These are phyloP conservation scores for Cryptus viduatorius DNA, from an alignment of 2,888 invertebrate species.

Conservation along the genomic window DNA sequence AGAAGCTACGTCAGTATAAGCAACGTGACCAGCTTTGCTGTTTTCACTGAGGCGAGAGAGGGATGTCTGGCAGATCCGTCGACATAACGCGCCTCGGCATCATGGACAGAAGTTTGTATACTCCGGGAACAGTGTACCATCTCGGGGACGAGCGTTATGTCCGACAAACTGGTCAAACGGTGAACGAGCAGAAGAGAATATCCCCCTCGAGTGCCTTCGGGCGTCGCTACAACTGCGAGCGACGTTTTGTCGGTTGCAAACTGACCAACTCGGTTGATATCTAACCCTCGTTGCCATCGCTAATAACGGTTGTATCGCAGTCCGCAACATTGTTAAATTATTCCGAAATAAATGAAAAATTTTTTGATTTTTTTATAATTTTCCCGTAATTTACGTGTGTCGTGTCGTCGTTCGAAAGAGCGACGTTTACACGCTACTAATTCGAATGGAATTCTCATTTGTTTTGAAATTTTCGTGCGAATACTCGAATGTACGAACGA, in stretches of 20 bases:
- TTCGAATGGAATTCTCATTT: too few species aligned
- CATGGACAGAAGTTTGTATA: conserved; percentile 44
- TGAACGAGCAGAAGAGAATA: background rate
- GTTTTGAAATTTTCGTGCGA: background rate
- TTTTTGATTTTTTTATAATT: too few species aligned
- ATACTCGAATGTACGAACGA: background rate
- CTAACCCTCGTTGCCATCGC: background rate
- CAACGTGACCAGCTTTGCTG: conserved; percentile 17
- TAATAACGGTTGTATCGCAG: conserved; percentile 8
- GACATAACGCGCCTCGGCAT: conserved; percentile 22
- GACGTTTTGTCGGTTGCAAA: conserved; percentile 49
- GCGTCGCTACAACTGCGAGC: conserved; percentile 27
- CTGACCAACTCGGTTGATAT: conserved; percentile 28
- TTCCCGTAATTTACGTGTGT: too few species aligned
- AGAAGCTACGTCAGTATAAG: conserved; percentile 10
- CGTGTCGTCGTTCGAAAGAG: background rate
- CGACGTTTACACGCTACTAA: too few species aligned
- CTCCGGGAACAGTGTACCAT: conserved; percentile 39
- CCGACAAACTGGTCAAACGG: conserved; percentile 8
- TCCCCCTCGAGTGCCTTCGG: background rate
- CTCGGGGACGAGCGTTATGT: conserved; percentile 17
- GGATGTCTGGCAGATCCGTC: conserved; percentile 14
- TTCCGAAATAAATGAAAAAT: background rate
- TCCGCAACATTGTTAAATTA: background rate
- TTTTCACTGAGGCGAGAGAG: conserved; percentile 25